Conservation (phyloP, 1,140 invertebrate genomes). For the Danaus melanippus region DNA sequence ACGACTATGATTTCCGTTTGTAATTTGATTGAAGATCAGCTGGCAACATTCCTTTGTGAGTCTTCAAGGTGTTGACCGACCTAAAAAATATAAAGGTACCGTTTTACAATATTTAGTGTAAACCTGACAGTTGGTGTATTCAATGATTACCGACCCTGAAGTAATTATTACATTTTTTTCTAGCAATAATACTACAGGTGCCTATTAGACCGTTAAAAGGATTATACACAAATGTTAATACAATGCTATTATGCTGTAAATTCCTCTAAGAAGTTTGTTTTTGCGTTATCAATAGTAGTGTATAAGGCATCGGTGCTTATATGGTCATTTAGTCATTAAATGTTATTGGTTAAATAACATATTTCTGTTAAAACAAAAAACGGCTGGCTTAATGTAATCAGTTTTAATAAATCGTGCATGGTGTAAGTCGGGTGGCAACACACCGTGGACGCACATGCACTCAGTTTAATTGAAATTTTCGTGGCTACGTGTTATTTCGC, state of each 20-base stretch:
- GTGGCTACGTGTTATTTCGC: slow-evolving; percentile 60
- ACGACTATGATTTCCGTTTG: too few relatives aligned
- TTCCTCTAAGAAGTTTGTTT: too few relatives aligned
- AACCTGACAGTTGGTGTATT: slow-evolving; percentile 56
- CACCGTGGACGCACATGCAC: slow-evolving; percentile 38
- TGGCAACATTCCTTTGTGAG: slow-evolving; percentile 3
- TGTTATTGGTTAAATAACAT: too few relatives aligned
- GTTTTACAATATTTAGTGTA: slow-evolving; percentile 63
- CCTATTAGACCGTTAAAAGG: slow-evolving; percentile 14
- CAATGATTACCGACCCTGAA: slow-evolving; percentile 58
- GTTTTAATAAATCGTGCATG: slow-evolving; percentile 43
- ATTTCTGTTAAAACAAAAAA: too few relatives aligned
- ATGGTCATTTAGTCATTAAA: too few relatives aligned
- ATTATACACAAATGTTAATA: slow-evolving; percentile 17
- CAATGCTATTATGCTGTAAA: too few relatives aligned
- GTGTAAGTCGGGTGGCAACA: slow-evolving; percentile 5
- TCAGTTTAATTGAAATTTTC: slow-evolving; percentile 65
- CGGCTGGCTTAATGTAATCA: slow-evolving; percentile 37
- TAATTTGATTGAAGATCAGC: too few relatives aligned
- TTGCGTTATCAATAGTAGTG: too few relatives aligned
- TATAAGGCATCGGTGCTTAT: too few relatives aligned
- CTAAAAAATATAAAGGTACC: slow-evolving; percentile 22
- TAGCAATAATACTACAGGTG: slow-evolving; percentile 17
- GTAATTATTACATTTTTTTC: slow-evolving; percentile 52
- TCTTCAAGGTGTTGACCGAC: slow-evolving; percentile 23